These are phyloP conservation scores for Ochropleura plecta DNA, from an alignment of 2,888 invertebrate genomes.

Conservation along the genomic window DNA sequence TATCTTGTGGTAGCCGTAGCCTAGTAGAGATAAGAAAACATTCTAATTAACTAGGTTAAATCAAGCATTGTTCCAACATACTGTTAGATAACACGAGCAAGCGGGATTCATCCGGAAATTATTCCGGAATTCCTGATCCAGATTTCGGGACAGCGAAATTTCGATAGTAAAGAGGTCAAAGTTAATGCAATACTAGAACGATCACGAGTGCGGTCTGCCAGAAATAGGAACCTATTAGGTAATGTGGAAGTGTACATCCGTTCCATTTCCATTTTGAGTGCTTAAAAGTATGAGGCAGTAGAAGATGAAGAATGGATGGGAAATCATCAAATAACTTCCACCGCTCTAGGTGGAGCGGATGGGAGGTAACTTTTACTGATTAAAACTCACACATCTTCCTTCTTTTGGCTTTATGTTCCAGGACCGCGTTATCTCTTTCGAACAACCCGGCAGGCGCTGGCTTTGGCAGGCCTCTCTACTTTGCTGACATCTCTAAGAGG, in stretches of 20 bases:
- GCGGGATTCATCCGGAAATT: constrained; percentile 43
- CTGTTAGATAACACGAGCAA: constrained; percentile 29
- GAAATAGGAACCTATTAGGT: constrained; percentile 7
- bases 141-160: constrained; percentile 25
- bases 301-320: background rate
- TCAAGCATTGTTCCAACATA: constrained; percentile 16
- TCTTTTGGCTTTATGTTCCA: no score
- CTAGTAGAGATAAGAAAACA: background rate
- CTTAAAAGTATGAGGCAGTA: background rate
- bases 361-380: no score
- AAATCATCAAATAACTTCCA: no score
- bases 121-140: constrained; percentile 43
- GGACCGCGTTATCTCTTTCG: no score
- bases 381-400: no score
- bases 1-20: constrained; percentile 1
- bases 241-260: background rate
- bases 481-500: no score
- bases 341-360: no score
- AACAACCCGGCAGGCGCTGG: no score
- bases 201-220: constrained; percentile 1
- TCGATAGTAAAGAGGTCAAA: constrained; percentile 43
- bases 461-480: no score
- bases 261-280: background rate
- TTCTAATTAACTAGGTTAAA: constrained; percentile 8
- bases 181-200: constrained; percentile 11